Evolutionary conservation across 2,888 invertebrate genomes (phyloP), one percentile per base, ranked within the genome.

Genomic region (Eupithecia inturbata): DNA sequence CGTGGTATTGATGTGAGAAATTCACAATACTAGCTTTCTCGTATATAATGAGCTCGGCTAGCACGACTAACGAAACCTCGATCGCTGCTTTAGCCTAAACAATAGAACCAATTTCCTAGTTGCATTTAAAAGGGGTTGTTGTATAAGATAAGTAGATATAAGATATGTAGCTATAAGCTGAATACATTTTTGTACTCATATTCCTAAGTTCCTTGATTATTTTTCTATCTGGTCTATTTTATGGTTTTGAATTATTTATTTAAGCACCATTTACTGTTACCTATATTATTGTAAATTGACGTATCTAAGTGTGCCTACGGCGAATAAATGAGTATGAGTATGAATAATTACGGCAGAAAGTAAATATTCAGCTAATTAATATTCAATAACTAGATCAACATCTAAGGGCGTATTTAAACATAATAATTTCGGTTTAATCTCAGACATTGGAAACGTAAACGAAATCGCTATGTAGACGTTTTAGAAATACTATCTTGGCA

Each of bases 11-110:
- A 71, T 67, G 67, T 75, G 33, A 71, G 41, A 62, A 71, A 69
- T 75, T 62, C 75, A 68, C 77, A 74, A 68, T 74, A 69, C 63
- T 45, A 75, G 67, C 75, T 78, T 78, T 78, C 79, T 66, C 76
- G 19, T 66, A 71, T 73, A 26, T 73, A 77, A 77, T 74, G 57
- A 73, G 66, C 39, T 14, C 22, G 22, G 26, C 66, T 36, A 66
- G 33, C 75, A 69, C 60, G 74, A 73, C 63, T 33, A 41, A 71
- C 68, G 36, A 76, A 73, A 72, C 73, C 63, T 69, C 53, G 70
- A 77, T 71, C 49, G 66, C 45, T 68, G 3, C 28, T 19, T 57
- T 19, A 64, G 14, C 1, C n/a, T 36, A 41, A 39, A 66, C 66
- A 66, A 39, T 66, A 22, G 14, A 22, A 36, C 16, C 7, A 9